Evolutionary conservation across 1,140 invertebrate species (phyloP), one percentile per base, ranked within the genome.

Genomic region (Eupristina koningsbergeri): DNA sequence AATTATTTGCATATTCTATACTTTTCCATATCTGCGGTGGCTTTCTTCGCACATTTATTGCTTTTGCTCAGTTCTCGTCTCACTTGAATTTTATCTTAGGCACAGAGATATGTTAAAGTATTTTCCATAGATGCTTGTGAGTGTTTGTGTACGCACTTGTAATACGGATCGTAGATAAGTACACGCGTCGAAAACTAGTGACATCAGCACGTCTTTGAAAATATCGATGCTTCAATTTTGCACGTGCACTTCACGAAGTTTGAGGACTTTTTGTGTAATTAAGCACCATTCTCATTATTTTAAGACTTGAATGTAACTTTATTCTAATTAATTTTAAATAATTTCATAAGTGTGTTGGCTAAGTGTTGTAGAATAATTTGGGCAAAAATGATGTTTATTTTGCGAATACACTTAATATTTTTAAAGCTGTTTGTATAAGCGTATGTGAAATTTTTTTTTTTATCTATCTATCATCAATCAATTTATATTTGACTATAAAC

Each of bases 111-210:
- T 19, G 9, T 53, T 45, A 45, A 53, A 53, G 17, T 13, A 53
- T 7, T 31, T 8, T 31, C 17, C 69, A 39, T 34, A 11, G 19
- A 26, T 11, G 39, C 69, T 26, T 45, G 1, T 9, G 69, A 22
- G 17, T 41, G 39, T 50, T 31, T 50, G 9, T 31, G n/a, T 50
- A 74, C 41, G 71, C 71, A 73, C 71, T 73, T 73, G 22, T 41
- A 45, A 74, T n/a, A 50, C 71, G 45, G 71, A 74, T 74, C 45
- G 45, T 31, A 47, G 45, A 74, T 74, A 74, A 50, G 6, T 47
- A 50, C n/a, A 50, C 22, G 53, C 53, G 71, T 50, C 5, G 9
- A 50, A 22, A 74, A 9, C 13, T 50, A 73, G 71, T 41, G 17
- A 29, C 71, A 39, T 73, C 71, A 73, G 71, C 71, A 19, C 29